Evolutionary conservation across 1,140 invertebrate genomes (phyloP), one percentile per base, ranked within the genome.

Genomic region (Scaptomyza hsui): DNA sequence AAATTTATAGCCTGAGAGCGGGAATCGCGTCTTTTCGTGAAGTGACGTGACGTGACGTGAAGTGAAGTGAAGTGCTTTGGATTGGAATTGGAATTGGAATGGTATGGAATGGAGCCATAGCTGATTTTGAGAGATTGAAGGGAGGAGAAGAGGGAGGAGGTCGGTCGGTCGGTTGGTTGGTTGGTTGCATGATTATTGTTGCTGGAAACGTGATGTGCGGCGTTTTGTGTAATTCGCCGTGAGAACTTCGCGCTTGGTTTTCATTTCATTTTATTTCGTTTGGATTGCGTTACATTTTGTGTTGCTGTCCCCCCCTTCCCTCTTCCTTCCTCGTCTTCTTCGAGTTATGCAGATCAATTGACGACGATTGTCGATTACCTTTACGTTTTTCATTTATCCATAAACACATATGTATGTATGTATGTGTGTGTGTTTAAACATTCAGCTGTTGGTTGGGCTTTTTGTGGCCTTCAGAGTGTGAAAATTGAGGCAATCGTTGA

Each of bases 161-260:
- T 1, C 2, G 18, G 16, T n/a, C 41, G 19, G 26, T 9, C 2
- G 3, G 32, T 15, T 12, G 49, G 37, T 13, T 24, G 47, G 16
- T 13, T 26, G 32, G 21, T 51, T 61, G 71, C 68, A 75, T 85
- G 83, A 86, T 76, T 37, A 37, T 37, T 37, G 26, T 29, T 67
- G 62, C 64, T 76, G 77, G 57, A 86, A 85, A 86, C 81, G 81
- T 85, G 81, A 85, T 85, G 81, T 88, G 81, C 81, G 82, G 81
- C 81, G 74, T 81, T 85, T 85, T 85, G 81, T 85, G 81, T 85
- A 86, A 85, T 78, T 86, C 81, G 81, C 81, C 81, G 81, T 85
- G 82, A 86, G 81, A 85, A 88, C 81, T 77, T 71, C 57, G 73
- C 62, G 18, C 57, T 63, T 21, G 19, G 49, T 68, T 77, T 86